Evolutionary conservation across 2,113 vertebrate species (phyloP).

Genomic region (Tretioscincus oriximinensis): DNA sequence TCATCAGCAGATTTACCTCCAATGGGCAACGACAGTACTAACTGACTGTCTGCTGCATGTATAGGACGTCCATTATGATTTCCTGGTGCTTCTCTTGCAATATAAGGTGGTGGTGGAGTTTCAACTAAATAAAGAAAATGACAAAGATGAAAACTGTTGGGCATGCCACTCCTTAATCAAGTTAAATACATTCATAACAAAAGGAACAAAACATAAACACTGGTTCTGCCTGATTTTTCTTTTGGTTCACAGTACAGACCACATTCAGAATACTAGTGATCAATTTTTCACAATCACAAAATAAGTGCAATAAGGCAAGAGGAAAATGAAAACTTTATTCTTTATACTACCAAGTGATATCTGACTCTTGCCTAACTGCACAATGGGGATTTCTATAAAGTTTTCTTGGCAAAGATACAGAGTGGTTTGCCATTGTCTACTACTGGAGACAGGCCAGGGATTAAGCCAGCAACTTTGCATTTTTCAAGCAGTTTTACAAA

Average conservation of each 20-base stretch:
- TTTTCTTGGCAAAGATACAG: no score
- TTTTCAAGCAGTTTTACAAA: no score
- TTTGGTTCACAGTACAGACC: background rate
- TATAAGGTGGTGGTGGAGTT: slow-evolving; percentile 85
- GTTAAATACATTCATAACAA: background rate
- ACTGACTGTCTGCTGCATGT: slow-evolving; percentile 76
- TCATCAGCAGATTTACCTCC: slow-evolving; percentile 76
- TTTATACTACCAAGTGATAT: no score
- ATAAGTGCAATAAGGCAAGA: no score
- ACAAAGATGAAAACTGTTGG: slow-evolving; percentile 24
- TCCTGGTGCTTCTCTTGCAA: slow-evolving; percentile 79
- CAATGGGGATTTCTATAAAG: no score
- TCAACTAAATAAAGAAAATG: slow-evolving; percentile 67
- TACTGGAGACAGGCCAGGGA: no score
- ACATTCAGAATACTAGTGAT: no score
- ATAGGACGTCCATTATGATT: slow-evolving; percentile 78
- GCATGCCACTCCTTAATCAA: slow-evolving; percentile 13
- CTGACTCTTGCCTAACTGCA: no score
- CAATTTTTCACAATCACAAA: no score
- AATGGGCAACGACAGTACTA: slow-evolving; percentile 80
- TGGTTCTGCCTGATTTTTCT: background rate
- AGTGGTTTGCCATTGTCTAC: no score
- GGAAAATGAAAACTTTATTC: no score
- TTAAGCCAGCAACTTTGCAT: no score
- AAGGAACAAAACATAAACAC: background rate